These are phyloP conservation scores for Cyanoderma ruficeps DNA, from an alignment of 2,113 vertebrate species.

Conservation along the genomic window DNA sequence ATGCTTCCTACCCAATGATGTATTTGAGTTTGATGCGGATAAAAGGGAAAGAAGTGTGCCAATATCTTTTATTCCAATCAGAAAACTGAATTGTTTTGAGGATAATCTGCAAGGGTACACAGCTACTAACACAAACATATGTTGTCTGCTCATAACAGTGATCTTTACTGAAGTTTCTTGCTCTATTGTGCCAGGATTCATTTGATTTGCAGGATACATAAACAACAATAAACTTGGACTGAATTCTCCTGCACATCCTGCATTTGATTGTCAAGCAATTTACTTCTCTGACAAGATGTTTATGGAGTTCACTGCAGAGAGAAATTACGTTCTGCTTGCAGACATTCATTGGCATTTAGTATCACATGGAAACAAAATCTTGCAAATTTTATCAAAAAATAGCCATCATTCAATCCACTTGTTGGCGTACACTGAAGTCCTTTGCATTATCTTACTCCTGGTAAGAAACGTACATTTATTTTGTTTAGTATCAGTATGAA, in stretches of 20 bases:
- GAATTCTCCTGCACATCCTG: not conserved
- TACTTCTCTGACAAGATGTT: not conserved
- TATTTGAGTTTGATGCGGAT: not conserved
- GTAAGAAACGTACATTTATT: not conserved
- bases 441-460: not conserved
- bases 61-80: not conserved
- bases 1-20: not conserved
- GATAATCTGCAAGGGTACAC: not conserved
- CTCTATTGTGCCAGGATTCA: not conserved
- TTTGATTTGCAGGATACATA: constrained; percentile 8
- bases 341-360: not conserved
- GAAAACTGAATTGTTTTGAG: not conserved
- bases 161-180: not conserved
- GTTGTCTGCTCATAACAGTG: not conserved
- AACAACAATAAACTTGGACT: constrained; percentile 28
- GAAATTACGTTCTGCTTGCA: not conserved
- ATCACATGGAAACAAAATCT: not conserved
- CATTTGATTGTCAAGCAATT: constrained; percentile 14
- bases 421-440: not conserved
- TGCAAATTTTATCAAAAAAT: not conserved
- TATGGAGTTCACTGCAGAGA: not conserved
- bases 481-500: not conserved
- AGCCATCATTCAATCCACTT: not conserved
- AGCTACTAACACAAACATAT: not conserved
- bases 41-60: not conserved